These are phyloP conservation scores for Ophioderma brevispina DNA, from an alignment of 35 echinoderm and acorn worm species.

Conservation along the genomic window DNA sequence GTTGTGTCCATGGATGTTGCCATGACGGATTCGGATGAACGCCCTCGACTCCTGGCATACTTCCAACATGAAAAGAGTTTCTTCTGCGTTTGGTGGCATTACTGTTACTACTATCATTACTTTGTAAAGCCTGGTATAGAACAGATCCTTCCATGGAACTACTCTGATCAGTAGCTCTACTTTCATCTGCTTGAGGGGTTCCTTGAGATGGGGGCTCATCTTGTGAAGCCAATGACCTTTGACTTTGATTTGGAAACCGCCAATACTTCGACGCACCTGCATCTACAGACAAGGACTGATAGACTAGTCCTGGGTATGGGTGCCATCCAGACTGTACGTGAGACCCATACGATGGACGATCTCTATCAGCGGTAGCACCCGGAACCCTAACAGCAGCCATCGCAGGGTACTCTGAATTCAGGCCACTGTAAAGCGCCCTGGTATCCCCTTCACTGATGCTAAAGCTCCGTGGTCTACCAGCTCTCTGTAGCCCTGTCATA, in stretches of 20 bases:
- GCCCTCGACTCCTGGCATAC: not conserved
- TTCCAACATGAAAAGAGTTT: not conserved
- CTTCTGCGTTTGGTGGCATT: not conserved
- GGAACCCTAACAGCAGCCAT: not conserved
- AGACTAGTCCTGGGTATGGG: conserved; percentile 73
- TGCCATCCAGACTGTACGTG: not conserved
- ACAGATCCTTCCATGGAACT: conserved; percentile 71
- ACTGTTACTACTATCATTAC: conserved; percentile 3
- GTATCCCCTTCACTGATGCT: conserved; percentile 91
- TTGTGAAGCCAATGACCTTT: conserved; percentile 30
- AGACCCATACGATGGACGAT: conserved; percentile 21
- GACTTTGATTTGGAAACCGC: conserved; percentile 28
- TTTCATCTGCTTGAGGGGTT: conserved; percentile 19
- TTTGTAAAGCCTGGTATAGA: conserved; percentile 68
- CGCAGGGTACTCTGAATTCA: conserved; percentile 12
- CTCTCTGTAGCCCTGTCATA: not conserved
- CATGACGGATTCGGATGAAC: not conserved
- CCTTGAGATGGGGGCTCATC: conserved; percentile 27
- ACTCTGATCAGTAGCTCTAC: not conserved
- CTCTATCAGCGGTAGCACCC: conserved; percentile 30
- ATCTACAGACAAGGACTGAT: conserved; percentile 59
- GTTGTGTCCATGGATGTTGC: not conserved
- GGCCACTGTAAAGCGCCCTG: not conserved
- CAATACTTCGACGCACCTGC: conserved; percentile 40
- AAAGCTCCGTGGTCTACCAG: conserved; percentile 72